These are phyloP conservation scores for Aurelia aurita complex sp. Pacific DNA, from an alignment of 30 jellyfish, hydroid and myxozoan genomes.

Conservation along the genomic window DNA sequence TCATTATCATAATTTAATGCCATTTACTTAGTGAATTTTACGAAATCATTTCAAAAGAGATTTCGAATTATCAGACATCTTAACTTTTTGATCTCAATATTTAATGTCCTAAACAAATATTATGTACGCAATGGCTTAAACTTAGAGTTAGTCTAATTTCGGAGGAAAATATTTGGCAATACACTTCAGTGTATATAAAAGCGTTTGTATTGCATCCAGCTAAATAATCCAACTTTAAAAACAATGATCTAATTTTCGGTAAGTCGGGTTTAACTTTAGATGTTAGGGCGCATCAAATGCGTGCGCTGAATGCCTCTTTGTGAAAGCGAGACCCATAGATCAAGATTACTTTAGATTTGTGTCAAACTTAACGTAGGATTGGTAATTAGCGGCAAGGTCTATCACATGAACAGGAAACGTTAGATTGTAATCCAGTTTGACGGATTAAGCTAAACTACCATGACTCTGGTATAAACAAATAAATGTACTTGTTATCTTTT, in stretches of 20 bases:
- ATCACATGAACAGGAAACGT: conserved; percentile 29
- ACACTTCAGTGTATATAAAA: neutral
- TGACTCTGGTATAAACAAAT: conserved; percentile 18
- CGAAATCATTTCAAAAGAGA: no score
- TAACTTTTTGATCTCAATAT: no score
- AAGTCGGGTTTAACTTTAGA: conserved; percentile 7
- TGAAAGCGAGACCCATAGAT: conserved; percentile 6
- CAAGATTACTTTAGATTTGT: conserved; percentile 46
- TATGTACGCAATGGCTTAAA: no score
- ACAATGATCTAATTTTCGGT: conserved; percentile 8
- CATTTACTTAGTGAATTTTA: no score
- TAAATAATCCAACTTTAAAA: neutral
- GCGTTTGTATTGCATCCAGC: neutral
- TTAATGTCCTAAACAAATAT: no score
- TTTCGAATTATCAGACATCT: no score
- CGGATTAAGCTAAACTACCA: conserved; percentile 12
- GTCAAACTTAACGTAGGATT: conserved; percentile 28
- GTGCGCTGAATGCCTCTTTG: conserved; percentile 7
- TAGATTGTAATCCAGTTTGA: conserved; percentile 11
- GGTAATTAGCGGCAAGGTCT: conserved; percentile 43
- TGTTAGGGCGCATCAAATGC: conserved; percentile 10
- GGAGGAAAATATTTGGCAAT: conserved; percentile 6
- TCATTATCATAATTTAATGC: no score
- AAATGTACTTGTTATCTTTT: neutral
- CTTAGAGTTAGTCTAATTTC: neutral